phyloP scores from a whole-genome alignment of 2,797 vertebrate species.

The Alfaro cultratus region DNA sequence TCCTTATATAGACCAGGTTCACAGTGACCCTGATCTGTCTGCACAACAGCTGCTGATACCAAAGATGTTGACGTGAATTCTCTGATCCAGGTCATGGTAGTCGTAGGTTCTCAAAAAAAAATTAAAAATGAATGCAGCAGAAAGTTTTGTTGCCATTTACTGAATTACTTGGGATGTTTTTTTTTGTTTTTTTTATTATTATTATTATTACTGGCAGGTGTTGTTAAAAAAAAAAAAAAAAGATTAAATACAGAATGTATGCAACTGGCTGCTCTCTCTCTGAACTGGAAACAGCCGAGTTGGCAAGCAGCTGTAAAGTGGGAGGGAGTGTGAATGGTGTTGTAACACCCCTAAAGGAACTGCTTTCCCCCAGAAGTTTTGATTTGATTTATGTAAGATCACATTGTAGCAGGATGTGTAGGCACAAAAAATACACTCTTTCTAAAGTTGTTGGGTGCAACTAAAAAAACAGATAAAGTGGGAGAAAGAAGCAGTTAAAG shows the following conservation, averaged over 20 bases:
- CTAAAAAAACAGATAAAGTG: background rate
- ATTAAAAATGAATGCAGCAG: background rate
- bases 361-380: background rate
- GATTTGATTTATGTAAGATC: background rate
- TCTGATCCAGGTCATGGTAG: background rate
- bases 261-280: background rate
- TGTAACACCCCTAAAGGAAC: background rate
- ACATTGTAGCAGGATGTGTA: background rate
- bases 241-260: no score
- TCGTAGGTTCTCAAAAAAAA: background rate
- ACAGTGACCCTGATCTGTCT: conserved; percentile 2
- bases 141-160: background rate
- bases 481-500: background rate
- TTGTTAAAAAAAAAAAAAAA: no score
- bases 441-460: background rate
- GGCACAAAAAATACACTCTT: background rate
- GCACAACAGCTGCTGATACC: background rate
- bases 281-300: background rate
- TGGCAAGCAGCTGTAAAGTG: background rate
- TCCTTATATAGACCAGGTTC: background rate
- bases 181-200: no score
- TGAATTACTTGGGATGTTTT: background rate
- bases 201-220: no score
- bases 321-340: background rate
- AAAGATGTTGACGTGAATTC: background rate